Conservation (phyloP, 2,888 invertebrate genomes). For the Dicycla oo region DNA sequence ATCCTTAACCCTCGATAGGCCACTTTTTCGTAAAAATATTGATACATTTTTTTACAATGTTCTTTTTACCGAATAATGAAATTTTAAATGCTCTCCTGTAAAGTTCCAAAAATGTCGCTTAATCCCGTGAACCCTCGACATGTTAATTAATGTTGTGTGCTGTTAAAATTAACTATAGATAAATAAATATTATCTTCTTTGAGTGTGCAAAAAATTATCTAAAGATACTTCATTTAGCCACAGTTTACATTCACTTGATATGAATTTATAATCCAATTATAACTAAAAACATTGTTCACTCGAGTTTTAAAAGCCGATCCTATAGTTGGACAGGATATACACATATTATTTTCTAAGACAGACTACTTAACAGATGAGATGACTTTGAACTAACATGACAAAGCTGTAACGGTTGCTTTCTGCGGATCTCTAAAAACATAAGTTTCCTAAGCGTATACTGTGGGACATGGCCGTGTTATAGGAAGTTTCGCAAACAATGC, state of each 20-base stretch:
- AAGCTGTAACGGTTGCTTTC: not conserved
- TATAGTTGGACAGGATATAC: not conserved
- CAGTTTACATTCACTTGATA: not conserved
- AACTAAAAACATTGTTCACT: not conserved
- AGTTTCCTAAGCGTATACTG: slow-evolving; percentile 1
- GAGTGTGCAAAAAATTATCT: not conserved
- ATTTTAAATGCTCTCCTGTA: no score
- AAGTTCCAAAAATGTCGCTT: no score
- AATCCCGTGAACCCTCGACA: no score
- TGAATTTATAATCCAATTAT: no score
- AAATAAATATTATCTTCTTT: no score
- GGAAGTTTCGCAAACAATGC: slow-evolving; percentile 58
- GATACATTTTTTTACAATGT: no score
- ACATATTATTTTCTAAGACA: not conserved
- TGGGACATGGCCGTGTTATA: slow-evolving; percentile 40
- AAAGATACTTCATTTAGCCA: not conserved
- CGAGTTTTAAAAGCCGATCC: not conserved
- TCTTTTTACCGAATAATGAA: no score
- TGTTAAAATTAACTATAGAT: no score
- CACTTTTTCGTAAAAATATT: no score
- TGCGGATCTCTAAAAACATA: slow-evolving; percentile 16
- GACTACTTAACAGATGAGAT: no score
- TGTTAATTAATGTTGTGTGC: no score
- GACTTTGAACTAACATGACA: not conserved
- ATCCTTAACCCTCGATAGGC: no score